Evolutionary conservation across 2,797 vertebrate genomes (phyloP), one percentile per base, ranked within the genome.

Genomic region (Ptychobarbus kaznakovi): DNA sequence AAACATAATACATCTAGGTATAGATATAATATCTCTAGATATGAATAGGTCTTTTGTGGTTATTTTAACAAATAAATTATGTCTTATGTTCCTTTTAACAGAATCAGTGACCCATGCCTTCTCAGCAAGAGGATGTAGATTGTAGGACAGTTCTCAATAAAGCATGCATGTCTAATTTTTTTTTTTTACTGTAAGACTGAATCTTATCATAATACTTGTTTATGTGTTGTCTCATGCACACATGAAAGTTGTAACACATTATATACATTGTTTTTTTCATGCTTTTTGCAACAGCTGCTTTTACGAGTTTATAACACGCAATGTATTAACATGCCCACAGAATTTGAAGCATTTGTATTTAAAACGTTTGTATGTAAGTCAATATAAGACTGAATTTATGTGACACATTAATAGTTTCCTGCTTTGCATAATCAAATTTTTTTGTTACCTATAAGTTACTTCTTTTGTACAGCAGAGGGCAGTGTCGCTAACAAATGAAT

Each of bases 381-480:
- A 18, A 42, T 61, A 3, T 56, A 56, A 53, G 16, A 22, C 73
- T 76, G 16, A 53, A 51, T 22, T 61, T 78, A 22, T 58, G 32
- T 40, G 13, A n/a, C 25, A 6, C 44, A 61, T 61, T 74, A 56
- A 53, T 22, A n/a, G 35, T 63, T 25, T 44, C 32, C 32, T 66
- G 20, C 12, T 66, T 77, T 56, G 61, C 22, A 32, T 28, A n/a
- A 61, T 58, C 7, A 18, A 46, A 49, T 49, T 6, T 32, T 75
- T 78, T 75, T 69, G 13, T 25, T 5, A 20, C 10, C 49, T 25
- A 11, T 78, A 22, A 83, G 2, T 42, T 49, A 38, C 53, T 16
- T 5, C 15, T 20, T 74, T 40, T 49, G 20, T 58, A 81, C 83
- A 86, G 85, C 70, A 89, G 85, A 20, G 44, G 89, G 56, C 83